Evolutionary conservation across 2,113 vertebrate genomes (phyloP).

Genomic region (Piliocolobus tephrosceles): DNA sequence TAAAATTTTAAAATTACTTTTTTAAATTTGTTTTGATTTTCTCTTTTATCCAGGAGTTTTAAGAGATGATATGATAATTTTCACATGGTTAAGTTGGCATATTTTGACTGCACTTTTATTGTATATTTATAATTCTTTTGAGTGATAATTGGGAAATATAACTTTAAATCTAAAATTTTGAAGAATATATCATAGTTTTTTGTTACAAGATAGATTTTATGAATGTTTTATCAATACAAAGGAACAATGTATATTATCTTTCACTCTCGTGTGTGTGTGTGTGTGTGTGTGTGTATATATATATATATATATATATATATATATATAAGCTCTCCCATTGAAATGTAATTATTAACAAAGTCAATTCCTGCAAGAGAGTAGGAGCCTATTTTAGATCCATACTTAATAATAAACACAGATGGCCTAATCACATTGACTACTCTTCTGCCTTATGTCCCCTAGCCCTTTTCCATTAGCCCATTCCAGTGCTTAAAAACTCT

Average conservation of each 20-base stretch:
- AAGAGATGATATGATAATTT: not conserved
- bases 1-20: not conserved
- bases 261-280: not conserved
- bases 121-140: not conserved
- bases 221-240: not conserved
- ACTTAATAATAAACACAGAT: not conserved
- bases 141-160: not conserved
- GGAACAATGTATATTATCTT: not conserved
- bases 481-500: not conserved
- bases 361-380: not conserved
- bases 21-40: not conserved
- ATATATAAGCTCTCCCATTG: not conserved
- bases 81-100: not conserved
- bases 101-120: not conserved
- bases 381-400: not conserved
- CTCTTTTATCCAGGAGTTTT: not conserved
- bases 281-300: rapidly evolving
- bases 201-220: not conserved
- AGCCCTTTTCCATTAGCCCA: not conserved
- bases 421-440: not conserved
- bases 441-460: not conserved
- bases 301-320: not conserved
- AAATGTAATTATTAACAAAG: not conserved
- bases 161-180: not conserved
- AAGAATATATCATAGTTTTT: not conserved